Conservation (phyloP, 2,888 invertebrate genomes). For the Hoplodrina blanda region DNA sequence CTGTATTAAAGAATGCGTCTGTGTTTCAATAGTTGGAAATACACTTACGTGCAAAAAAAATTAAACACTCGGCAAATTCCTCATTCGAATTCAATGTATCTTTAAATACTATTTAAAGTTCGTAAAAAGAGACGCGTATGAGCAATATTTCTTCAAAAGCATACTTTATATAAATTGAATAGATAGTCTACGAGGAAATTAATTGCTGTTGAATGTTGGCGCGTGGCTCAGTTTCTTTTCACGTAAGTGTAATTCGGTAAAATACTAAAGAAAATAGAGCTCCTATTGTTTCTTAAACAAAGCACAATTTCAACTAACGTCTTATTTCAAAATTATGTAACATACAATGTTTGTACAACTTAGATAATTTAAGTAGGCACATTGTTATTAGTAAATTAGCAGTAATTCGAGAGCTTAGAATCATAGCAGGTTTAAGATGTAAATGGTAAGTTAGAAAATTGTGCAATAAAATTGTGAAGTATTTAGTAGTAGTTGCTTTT, state of each 20-base stretch:
- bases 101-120: too few species aligned
- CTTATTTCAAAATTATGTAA: not conserved
- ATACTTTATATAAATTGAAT: too few species aligned
- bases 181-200: too few species aligned
- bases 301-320: not conserved
- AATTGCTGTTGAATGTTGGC: too few species aligned
- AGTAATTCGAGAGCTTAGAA: not conserved
- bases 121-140: too few species aligned
- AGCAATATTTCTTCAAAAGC: too few species aligned
- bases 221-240: too few species aligned
- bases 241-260: not conserved
- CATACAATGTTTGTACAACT: not conserved
- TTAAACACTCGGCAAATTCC: too few species aligned
- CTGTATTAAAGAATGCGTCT: not conserved
- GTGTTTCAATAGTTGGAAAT: not conserved
- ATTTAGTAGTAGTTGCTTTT: not conserved
- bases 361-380: slow-evolving; percentile 1
- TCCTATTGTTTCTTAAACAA: not conserved
- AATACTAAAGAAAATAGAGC: not conserved
- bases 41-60: too few species aligned
- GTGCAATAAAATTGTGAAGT: slow-evolving; percentile 54
- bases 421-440: slow-evolving; percentile 16
- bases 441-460: slow-evolving; percentile 30
- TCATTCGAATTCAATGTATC: too few species aligned
- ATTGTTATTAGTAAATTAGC: slow-evolving; percentile 3